A percentile compares a stretch with the other conserved stretches of the same genome.
phyloP scores from a whole-genome alignment of 2,113 vertebrate species.

The Rissa tridactyla region DNA sequence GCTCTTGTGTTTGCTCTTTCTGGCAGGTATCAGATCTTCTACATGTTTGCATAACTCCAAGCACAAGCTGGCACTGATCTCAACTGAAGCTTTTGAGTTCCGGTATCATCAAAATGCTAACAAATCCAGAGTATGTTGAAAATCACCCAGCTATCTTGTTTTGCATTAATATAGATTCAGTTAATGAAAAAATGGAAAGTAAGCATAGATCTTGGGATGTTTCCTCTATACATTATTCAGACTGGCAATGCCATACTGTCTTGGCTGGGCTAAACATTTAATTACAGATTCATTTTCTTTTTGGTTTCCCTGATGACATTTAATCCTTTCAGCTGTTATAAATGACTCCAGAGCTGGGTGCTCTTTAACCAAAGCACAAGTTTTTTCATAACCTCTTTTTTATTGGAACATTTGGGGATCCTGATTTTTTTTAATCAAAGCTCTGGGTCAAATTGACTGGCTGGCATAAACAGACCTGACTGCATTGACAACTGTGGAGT shows the following conservation, averaged over 20 bases:
- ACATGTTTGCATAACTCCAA: not conserved
- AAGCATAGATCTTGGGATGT: not conserved
- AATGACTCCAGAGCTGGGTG: constrained; percentile 2
- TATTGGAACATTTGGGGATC: constrained; percentile 31
- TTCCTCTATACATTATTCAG: constrained; percentile 50
- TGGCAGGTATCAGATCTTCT: not conserved
- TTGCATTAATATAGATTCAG: not conserved
- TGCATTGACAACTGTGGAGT: constrained; percentile 26
- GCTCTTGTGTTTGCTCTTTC: not conserved
- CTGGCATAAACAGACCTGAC: constrained; percentile 33
- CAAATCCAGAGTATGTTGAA: not conserved
- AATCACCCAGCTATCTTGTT: not conserved
- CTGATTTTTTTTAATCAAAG: constrained; percentile 42
- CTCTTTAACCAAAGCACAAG: constrained; percentile 46
- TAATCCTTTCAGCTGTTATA: constrained; percentile 60
- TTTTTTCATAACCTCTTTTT: constrained; percentile 22
- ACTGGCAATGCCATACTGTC: constrained; percentile 20
- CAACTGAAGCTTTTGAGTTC: not conserved
- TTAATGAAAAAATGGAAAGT: not conserved
- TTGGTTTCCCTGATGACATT: constrained; percentile 54
- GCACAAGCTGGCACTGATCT: constrained; percentile 9
- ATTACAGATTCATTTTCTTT: constrained; percentile 55
- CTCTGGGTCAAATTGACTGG: constrained; percentile 14
- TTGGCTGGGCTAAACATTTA: constrained; percentile 60
- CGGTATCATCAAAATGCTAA: not conserved